Evolutionary conservation across 1,140 invertebrate species (phyloP), one percentile per base, ranked within the genome.

Genomic region (Dinothrombium tinctorium): DNA sequence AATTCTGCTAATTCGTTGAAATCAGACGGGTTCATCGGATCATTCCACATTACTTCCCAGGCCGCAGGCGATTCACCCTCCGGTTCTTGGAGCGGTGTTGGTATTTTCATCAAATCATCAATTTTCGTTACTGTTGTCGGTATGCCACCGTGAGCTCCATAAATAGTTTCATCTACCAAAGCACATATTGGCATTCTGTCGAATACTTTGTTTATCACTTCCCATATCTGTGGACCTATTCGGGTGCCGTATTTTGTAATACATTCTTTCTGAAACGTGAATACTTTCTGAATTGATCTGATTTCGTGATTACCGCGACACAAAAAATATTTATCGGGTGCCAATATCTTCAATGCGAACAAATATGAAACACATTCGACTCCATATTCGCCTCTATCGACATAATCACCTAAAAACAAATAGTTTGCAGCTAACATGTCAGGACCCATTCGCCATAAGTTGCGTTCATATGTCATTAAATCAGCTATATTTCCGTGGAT

Each of bases 1-100:
- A 36, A 15, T 11, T 46, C 42, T 9, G 23, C 25, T 8, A 26
- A 11, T 12, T 46, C 43, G 8, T 22, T 17, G 25, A 35, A 50
- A 47, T 51, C 14, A 23, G 33, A 28, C 38, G 12, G 4, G 49
- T 46, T 67, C 33, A 74, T 53, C 11, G 75, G 75, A 59, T 78
- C 75, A 57, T 73, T 76, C 74, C 75, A 77, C 58, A 77, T 64
- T 2, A 76, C 56, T 49, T 77, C 72, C 75, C 75, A 78, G 2
- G 73, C 71, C 20, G 76, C 52, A 9, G 64, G 57, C 55, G 69
- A 72, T 50, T 73, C 64, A 37, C 58, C 54, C 43, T 73, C 67
- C 0, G 73, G 73, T 23, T 69, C 59, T n/a, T 56, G 52, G 25
- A 78, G 52, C 2, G 70, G 69, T 28, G 61, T 58, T 0, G 72